Percentiles rank a stretch among this genome's conserved stretches.
These are phyloP conservation scores for Limnephilus auricula DNA, from an alignment of 2,888 invertebrate genomes.

Conservation along the genomic window DNA sequence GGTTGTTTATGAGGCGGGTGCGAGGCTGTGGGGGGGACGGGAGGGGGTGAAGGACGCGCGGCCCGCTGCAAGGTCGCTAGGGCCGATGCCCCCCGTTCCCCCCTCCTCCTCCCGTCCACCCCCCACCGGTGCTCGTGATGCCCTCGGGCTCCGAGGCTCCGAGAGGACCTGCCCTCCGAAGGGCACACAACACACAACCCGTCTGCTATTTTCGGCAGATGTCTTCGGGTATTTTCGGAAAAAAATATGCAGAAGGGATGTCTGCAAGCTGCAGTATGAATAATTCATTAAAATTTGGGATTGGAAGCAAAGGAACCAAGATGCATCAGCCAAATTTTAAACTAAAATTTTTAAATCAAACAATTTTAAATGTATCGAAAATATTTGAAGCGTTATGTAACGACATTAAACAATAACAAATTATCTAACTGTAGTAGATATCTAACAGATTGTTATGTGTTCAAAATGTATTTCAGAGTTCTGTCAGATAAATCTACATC, in stretches of 20 bases:
- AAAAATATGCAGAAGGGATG: conserved; percentile 4
- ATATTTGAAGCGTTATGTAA: not conserved
- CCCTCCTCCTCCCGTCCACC: conserved; percentile 36
- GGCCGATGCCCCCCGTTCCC: conserved; percentile 57
- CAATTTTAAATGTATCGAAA: not conserved
- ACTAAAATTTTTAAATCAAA: not conserved
- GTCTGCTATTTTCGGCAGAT: conserved; percentile 47
- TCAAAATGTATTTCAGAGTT: not conserved
- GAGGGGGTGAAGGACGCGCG: conserved; percentile 59
- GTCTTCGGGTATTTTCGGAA: conserved; percentile 20
- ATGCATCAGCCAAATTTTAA: not conserved
- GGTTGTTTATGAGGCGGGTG: conserved; percentile 15
- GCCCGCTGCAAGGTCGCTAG: conserved; percentile 59
- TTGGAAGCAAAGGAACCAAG: not conserved
- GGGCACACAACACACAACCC: conserved; percentile 39
- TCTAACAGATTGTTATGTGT: not conserved
- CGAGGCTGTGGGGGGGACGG: not conserved
- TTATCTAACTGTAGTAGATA: not conserved
- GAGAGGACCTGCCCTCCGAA: not conserved
- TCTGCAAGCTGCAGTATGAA: not conserved
- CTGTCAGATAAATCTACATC: conserved; percentile 8
- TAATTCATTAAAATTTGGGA: not conserved
- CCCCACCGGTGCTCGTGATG: conserved; percentile 29
- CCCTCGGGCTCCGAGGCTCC: conserved; percentile 14
- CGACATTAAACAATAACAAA: not conserved